Conservation (phyloP, 2,113 vertebrate species). For the Psittacula cyanocephala region DNA sequence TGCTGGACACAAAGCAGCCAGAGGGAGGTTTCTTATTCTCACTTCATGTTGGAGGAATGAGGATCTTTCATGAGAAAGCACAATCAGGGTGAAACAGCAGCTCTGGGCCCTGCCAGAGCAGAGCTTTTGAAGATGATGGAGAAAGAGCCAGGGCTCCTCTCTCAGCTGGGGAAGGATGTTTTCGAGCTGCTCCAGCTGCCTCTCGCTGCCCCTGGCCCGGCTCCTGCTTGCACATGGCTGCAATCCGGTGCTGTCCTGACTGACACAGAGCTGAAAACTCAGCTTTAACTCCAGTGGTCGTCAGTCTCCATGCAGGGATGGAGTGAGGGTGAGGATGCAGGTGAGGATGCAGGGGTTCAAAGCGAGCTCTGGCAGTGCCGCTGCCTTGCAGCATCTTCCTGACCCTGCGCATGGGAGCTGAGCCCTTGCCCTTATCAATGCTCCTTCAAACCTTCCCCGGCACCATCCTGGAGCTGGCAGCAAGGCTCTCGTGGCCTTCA, state of each 20-base stretch:
- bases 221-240: background rate
- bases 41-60: background rate
- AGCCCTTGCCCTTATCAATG: background rate
- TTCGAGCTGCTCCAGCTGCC: constrained; percentile 7
- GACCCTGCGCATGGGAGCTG: fast-evolving
- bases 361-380: background rate
- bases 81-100: fast-evolving
- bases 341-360: background rate
- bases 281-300: background rate
- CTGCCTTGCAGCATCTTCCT: background rate
- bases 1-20: background rate
- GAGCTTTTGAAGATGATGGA: background rate
- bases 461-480: background rate
- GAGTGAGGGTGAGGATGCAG: background rate
- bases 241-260: background rate
- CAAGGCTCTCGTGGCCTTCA: background rate
- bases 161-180: background rate
- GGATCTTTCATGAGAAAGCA: background rate
- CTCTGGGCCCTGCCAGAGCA: background rate
- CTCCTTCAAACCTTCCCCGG: fast-evolving
- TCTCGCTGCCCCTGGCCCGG: background rate
- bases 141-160: background rate
- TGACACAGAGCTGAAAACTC: background rate
- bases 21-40: background rate
- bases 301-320: background rate